Base-by-base conservation (phyloP, 2,797 vertebrate species). In the Chiloscyllium punctatum region DNA sequence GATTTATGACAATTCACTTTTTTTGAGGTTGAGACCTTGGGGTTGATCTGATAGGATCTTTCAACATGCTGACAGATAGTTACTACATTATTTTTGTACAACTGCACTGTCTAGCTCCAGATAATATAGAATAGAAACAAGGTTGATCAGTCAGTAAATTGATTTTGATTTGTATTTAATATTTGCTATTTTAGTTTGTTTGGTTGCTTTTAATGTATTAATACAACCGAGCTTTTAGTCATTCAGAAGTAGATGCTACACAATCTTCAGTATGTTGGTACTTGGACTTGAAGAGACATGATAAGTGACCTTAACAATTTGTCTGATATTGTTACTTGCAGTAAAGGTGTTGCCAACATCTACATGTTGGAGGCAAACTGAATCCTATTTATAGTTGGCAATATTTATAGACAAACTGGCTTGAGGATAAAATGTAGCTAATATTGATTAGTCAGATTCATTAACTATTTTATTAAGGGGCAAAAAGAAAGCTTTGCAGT, bases 401-500 rank as follows among this genome's bases (percentile, higher is more conserved):
- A 33, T 57, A 11, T 84, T 88, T 53, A 87, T 48, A 11, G 27
- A 57, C 86, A 57, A 30, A 30, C 87, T 57, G 51, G 51, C 27
- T 30, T 16, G 1, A 30, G 87, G 51, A 33, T 90, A 90, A 15
- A 57, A 42, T n/a, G 86, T 0, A 62, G 15, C 30, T 30, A 30
- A 69, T 92, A 69, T 69, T 92, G 90, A 92, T 92, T 92, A 92
- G 62, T 21, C n/a, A 68, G 62, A 91, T 16, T 37, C 7, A 92
- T 37, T 92, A 16, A 25, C 1, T 23, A 21, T 23, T 42, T 69
- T 42, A 42, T 62, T 68, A 69, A 23, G 11, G 30, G 57, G 30
- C n/a, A 30, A 11, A 27, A 90, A 33, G 30, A 62, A 90, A 66
- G 57, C 30, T 7, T n/a, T 33, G 27, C 27, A 11, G 0, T 90